phyloP scores from a whole-genome alignment of 1,140 invertebrate species.

The Ephestia elutella region DNA sequence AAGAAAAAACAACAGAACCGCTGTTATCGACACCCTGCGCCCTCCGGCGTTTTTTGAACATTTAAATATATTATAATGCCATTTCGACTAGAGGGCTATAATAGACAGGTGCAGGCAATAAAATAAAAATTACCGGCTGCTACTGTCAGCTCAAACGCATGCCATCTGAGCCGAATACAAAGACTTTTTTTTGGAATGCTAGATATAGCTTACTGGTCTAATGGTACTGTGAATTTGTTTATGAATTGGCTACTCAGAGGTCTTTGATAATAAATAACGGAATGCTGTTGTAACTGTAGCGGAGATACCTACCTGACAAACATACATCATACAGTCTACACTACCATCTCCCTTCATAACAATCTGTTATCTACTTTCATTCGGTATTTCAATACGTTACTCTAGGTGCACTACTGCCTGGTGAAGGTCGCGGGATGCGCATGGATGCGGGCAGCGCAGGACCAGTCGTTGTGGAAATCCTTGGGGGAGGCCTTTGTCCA shows the following conservation, averaged over 20 bases:
- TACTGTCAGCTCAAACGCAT: constrained; percentile 26
- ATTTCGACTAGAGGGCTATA: constrained; percentile 31
- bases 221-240: not conserved
- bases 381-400: too few relatives aligned
- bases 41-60: constrained; percentile 35
- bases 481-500: too few relatives aligned
- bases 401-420: too few relatives aligned
- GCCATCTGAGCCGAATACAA: constrained; percentile 10
- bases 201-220: not conserved
- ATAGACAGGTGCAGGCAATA: constrained; percentile 35
- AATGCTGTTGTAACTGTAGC: not conserved
- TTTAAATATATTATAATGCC: constrained; percentile 59
- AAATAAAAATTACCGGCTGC: constrained; percentile 30
- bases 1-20: constrained; percentile 13
- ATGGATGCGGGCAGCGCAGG: too few relatives aligned
- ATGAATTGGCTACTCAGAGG: not conserved
- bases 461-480: too few relatives aligned
- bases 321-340: too few relatives aligned
- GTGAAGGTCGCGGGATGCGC: too few relatives aligned
- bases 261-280: not conserved
- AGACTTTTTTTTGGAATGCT: not conserved
- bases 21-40: constrained; percentile 23
- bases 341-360: too few relatives aligned
- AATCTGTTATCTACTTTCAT: too few relatives aligned
- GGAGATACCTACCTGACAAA: too few relatives aligned